Base-by-base conservation (phyloP, 2,797 vertebrate species). In the Aselliscus stoliczkanus region DNA sequence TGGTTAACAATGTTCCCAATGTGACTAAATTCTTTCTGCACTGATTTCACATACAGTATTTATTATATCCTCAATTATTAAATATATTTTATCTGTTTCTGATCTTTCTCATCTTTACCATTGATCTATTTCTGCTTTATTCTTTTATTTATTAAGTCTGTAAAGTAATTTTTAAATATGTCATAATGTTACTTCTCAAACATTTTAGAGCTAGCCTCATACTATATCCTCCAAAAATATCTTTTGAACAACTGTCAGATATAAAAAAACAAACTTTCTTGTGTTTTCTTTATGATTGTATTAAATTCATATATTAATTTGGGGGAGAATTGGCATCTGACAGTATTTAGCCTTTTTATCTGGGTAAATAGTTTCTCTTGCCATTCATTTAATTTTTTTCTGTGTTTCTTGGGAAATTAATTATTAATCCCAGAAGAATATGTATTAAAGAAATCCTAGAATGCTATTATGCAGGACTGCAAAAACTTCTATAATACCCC, bases 21-120 rank as follows among this genome's bases (percentile, higher is more conserved):
- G 37, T 10, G 50, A 80, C 42, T 31, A 34, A 86, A 86, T 72
- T 70, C 5, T 64, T 93, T 92, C 31, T 89, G 39, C 5, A 76
- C 14, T 31, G 11, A 88, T 81, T 47, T 75, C 60, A 21, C 44
- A 50, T 85, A 15, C 1, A 84, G 42, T 80, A 85, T 85, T 76
- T 89, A 92, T 85, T 80, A 34, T 86, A 86, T 81, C 1, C 27
- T 94, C 37, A 94, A 52, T 85, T 89, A 94, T 52, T 73, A 42
- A 80, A 88, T 72, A 67, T 60, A 84, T 17, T 92, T 89, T 79
- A 52, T 75, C 34, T 77, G n/a, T 77, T 77, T 83, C 31, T 89
- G 21, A 20, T 93, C 17, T 73, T 69, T 73, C 37, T 92, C 13
- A 64, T 67, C 65, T 88, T 92, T 85, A 56, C 27, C 56, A 56